Evolutionary conservation across 1,140 invertebrate species (phyloP).

Genomic region (Belonocnema kinseyi): DNA sequence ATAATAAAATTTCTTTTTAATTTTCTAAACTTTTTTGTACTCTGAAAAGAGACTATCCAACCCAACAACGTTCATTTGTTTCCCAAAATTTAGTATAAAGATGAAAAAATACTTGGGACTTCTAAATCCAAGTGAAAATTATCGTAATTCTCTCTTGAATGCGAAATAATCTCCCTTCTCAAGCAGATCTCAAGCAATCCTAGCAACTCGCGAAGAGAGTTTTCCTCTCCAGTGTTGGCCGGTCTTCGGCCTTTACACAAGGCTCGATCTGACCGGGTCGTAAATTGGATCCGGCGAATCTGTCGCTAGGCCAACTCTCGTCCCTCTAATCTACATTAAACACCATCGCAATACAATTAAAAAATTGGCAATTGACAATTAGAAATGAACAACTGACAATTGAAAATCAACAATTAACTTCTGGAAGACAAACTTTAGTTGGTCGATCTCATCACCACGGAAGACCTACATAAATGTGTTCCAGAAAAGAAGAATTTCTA

Average conservation of each 20-base stretch:
- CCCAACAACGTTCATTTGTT: too few relatives aligned
- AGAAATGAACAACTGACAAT: not conserved
- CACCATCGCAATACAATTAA: too few relatives aligned
- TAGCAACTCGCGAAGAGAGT: not conserved
- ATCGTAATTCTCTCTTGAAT: not conserved
- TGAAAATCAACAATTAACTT: not conserved
- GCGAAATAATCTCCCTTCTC: not conserved
- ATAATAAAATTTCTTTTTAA: too few relatives aligned
- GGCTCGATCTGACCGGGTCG: not conserved
- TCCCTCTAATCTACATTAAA: too few relatives aligned
- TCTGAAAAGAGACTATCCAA: too few relatives aligned
- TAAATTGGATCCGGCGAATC: not conserved
- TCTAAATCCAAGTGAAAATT: not conserved
- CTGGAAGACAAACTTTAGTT: too few relatives aligned
- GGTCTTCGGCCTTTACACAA: slow-evolving; percentile 29
- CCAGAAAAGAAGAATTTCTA: not conserved
- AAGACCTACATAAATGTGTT: slow-evolving; percentile 17
- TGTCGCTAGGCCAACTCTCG: not conserved
- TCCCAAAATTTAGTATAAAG: too few relatives aligned
- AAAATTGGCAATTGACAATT: not conserved
- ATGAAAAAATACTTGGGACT: not conserved
- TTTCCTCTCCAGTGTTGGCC: slow-evolving; percentile 19
- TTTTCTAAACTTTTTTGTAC: too few relatives aligned
- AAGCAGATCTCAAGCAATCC: slow-evolving; percentile 1
- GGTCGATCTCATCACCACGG: not conserved